Percentiles rank a stretch among this genome's conserved stretches.
Conservation (phyloP, 2,113 vertebrate species). For the Tympanuchus pallidicinctus region DNA sequence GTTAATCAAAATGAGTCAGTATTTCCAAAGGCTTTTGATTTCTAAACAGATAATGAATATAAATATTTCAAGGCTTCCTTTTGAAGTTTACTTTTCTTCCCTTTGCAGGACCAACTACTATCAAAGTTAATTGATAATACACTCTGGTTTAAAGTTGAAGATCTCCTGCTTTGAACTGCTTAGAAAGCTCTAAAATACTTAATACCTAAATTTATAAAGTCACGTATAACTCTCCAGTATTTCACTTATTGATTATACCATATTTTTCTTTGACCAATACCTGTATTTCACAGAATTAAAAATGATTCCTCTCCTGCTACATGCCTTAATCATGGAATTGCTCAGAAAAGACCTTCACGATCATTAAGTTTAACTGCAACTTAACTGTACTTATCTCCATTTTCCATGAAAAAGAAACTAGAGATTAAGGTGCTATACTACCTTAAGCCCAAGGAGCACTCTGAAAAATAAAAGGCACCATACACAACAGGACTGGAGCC, state of each 20-base stretch:
- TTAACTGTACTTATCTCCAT: neutral
- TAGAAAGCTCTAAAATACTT: neutral
- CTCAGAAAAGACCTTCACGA: no score
- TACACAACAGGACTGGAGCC: neutral
- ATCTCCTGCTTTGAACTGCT: neutral
- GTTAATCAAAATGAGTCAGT: neutral
- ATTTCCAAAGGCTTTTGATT: slow-evolving; percentile 6
- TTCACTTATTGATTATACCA: neutral
- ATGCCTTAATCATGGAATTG: neutral
- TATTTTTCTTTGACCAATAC: neutral
- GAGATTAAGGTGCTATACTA: neutral
- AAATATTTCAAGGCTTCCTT: neutral
- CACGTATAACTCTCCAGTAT: neutral
- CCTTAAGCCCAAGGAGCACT: neutral
- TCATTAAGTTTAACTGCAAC: no score
- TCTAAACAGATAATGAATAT: neutral
- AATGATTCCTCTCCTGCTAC: neutral
- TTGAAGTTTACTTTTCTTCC: neutral
- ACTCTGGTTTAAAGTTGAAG: neutral
- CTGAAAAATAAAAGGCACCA: neutral
- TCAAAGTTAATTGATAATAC: neutral
- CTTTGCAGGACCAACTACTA: neutral
- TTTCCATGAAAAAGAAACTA: neutral
- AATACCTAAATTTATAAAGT: neutral
- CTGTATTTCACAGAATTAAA: neutral